Conservation (phyloP, 2,113 vertebrate genomes). For the Cairina moschata region DNA sequence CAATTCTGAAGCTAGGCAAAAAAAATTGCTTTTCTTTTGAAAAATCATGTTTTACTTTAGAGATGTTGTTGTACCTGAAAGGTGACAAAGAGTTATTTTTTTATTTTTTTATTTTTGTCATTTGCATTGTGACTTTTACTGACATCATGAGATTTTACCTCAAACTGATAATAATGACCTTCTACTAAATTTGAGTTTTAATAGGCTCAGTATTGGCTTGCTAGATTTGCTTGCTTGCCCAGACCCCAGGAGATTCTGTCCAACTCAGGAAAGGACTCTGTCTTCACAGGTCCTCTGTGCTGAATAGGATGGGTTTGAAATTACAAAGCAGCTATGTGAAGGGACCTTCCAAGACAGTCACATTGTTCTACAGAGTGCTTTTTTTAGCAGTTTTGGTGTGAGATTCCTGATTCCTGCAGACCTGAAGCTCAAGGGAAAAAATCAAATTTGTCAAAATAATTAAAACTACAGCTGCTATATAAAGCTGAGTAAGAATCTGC, state of each 20-base stretch:
- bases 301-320: background rate
- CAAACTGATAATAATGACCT: background rate
- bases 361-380: background rate
- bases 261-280: background rate
- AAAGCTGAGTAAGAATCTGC: background rate
- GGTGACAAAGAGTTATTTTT: background rate
- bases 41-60: background rate
- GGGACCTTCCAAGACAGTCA: background rate
- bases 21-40: background rate
- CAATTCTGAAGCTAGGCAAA: background rate
- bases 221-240: background rate
- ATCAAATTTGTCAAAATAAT: slow-evolving; percentile 2
- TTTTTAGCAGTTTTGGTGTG: background rate
- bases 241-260: background rate
- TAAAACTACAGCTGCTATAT: background rate
- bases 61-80: background rate
- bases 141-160: background rate
- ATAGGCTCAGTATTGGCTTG: background rate
- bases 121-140: background rate
- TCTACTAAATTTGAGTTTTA: background rate
- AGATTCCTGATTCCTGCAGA: background rate
- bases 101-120: background rate
- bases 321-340: background rate
- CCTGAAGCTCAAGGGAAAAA: slow-evolving; percentile 12
- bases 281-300: background rate